phyloP scores from a whole-genome alignment of 2,113 vertebrate genomes.

The Chlorocebus sabaeus region DNA sequence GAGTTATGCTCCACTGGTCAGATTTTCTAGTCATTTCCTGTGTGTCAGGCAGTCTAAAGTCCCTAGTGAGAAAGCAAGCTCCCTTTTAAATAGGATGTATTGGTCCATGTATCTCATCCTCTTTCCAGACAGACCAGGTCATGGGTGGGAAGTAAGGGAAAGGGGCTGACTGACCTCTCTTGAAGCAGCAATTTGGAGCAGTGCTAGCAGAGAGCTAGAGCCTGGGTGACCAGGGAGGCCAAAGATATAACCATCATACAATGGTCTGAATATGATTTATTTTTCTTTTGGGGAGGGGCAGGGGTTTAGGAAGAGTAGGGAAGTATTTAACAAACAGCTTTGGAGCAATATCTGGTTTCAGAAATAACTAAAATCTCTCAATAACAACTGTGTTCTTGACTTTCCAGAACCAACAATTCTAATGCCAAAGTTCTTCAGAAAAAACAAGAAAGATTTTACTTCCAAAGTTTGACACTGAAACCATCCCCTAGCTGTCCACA shows the following conservation, averaged over 20 bases:
- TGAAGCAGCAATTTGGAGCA: neutral
- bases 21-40: slow-evolving; percentile 31
- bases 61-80: slow-evolving; percentile 19
- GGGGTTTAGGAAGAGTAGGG: slow-evolving; percentile 20
- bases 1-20: neutral
- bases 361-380: slow-evolving; percentile 60
- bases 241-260: neutral
- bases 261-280: slow-evolving; percentile 13
- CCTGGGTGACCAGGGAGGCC: neutral
- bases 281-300: neutral
- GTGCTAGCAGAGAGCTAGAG: neutral
- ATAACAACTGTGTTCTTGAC: slow-evolving; percentile 37
- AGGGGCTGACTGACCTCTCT: neutral
- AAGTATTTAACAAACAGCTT: slow-evolving; percentile 44
- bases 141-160: neutral
- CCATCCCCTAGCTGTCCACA: neutral
- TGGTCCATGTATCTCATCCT: neutral
- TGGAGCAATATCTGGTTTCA: slow-evolving; percentile 29
- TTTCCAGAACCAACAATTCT: slow-evolving; percentile 41
- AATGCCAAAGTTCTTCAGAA: slow-evolving; percentile 44
- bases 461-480: neutral
- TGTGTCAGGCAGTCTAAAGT: neutral
- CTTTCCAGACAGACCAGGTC: neutral
- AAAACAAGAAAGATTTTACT: slow-evolving; percentile 36
- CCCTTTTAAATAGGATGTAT: neutral